Conservation (phyloP, 2,797 vertebrate genomes). For the Sebastes taczanowskii region DNA sequence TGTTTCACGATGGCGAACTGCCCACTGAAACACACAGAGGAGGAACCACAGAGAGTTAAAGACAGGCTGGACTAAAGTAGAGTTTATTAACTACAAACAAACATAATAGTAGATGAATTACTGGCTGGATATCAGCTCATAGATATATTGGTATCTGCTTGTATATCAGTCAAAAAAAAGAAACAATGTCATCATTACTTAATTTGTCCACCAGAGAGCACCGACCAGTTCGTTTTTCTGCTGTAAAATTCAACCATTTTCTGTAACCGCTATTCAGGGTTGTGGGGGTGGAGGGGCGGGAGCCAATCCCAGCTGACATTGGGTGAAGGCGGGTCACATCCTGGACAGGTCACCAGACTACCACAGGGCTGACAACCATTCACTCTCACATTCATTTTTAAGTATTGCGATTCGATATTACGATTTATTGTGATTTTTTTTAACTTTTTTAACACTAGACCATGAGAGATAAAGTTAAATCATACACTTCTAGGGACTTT, state of each 20-base stretch:
- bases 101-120: background rate
- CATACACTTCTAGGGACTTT: too few species aligned
- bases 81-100: background rate
- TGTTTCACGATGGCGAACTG: constrained; percentile 97
- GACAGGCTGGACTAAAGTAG: background rate
- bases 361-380: too few species aligned
- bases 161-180: background rate
- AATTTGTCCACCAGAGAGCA: background rate
- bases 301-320: too few species aligned
- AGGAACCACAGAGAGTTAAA: background rate
- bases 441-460: too few species aligned
- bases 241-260: background rate
- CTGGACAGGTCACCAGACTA: too few species aligned
- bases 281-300: too few species aligned
- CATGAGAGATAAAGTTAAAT: too few species aligned
- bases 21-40: constrained; percentile 79
- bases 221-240: background rate
- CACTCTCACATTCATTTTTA: too few species aligned
- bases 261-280: too few species aligned
- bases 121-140: background rate
- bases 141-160: background rate
- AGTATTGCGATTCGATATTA: too few species aligned
- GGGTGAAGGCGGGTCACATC: too few species aligned
- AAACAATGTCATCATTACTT: background rate
- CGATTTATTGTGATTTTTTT: too few species aligned